Conservation (phyloP, 1,140 invertebrate species). For the Lanistes nyassanus region DNA sequence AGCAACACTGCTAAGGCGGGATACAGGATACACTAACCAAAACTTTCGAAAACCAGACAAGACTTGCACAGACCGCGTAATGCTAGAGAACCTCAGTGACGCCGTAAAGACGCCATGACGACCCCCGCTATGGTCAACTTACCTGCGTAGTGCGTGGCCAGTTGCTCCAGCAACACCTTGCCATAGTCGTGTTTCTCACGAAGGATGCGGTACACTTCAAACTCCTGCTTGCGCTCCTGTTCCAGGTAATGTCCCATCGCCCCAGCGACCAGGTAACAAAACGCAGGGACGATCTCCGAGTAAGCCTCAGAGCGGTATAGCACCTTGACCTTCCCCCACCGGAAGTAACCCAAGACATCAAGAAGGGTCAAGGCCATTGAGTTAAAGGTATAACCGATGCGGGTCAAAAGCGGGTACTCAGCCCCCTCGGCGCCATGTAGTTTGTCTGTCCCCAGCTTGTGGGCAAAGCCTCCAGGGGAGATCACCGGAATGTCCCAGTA, state of each 20-base stretch:
- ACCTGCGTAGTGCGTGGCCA: slow-evolving; percentile 57
- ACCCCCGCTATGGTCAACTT: slow-evolving; percentile 28
- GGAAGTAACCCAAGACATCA: slow-evolving; percentile 72
- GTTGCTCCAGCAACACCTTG: slow-evolving; percentile 65
- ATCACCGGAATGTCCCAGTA: slow-evolving; percentile 88
- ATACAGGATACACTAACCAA: too few relatives aligned
- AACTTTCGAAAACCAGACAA: too few relatives aligned
- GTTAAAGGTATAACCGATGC: slow-evolving; percentile 72
- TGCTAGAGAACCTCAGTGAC: too few relatives aligned
- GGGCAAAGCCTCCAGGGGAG: slow-evolving; percentile 84
- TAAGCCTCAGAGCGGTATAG: slow-evolving; percentile 71
- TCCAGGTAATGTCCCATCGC: slow-evolving; percentile 43
- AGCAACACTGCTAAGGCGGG: too few relatives aligned
- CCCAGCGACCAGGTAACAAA: slow-evolving; percentile 58
- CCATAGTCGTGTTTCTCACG: slow-evolving; percentile 38
- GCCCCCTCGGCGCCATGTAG: background rate
- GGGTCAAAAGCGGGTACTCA: slow-evolving; percentile 50
- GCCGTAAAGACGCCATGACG: too few relatives aligned
- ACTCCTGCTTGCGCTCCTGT: slow-evolving; percentile 61
- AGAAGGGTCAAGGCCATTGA: slow-evolving; percentile 77
- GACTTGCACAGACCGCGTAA: too few relatives aligned
- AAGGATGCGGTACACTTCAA: slow-evolving; percentile 65
- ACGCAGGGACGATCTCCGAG: slow-evolving; percentile 53
- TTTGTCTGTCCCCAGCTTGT: slow-evolving; percentile 74
- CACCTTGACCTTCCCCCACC: slow-evolving; percentile 77